These are phyloP conservation scores for Tachysurus fulvidraco DNA, from an alignment of 2,113 vertebrate species.

Conservation along the genomic window DNA sequence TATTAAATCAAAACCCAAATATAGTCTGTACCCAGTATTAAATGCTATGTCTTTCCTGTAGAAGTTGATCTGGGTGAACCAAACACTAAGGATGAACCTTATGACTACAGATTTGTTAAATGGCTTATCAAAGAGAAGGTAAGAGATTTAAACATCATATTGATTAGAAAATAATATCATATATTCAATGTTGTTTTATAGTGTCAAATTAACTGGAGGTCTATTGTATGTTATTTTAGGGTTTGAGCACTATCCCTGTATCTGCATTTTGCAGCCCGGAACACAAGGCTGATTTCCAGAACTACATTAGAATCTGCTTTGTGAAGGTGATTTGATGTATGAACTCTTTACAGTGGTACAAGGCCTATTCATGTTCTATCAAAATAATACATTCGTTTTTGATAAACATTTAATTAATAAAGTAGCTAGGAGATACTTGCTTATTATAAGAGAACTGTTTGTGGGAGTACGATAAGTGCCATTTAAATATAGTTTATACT, in stretches of 20 bases:
- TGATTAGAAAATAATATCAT: no score
- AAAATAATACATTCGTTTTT: background rate
- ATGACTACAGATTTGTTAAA: constrained; percentile 82
- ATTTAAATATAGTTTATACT: background rate
- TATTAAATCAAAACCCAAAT: background rate
- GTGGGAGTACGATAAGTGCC: background rate
- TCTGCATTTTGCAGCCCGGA: constrained; percentile 81
- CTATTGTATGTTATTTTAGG: constrained; percentile 66
- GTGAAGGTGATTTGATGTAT: constrained; percentile 78
- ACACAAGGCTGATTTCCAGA: constrained; percentile 78
- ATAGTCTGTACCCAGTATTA: background rate
- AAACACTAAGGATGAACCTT: constrained; percentile 64
- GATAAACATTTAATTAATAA: background rate
- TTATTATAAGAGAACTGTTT: background rate
- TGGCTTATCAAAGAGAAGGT: constrained; percentile 93
- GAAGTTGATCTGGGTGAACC: constrained; percentile 75
- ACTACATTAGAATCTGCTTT: constrained; percentile 91
- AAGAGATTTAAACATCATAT: constrained; percentile 2
- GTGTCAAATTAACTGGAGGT: background rate
- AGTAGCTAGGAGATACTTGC: background rate
- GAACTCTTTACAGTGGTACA: background rate
- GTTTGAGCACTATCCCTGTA: constrained; percentile 84
- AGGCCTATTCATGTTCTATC: background rate
- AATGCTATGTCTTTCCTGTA: constrained; percentile 57
- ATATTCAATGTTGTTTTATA: no score